Conservation (phyloP, 2,113 vertebrate species). For the Dinomys branickii region DNA sequence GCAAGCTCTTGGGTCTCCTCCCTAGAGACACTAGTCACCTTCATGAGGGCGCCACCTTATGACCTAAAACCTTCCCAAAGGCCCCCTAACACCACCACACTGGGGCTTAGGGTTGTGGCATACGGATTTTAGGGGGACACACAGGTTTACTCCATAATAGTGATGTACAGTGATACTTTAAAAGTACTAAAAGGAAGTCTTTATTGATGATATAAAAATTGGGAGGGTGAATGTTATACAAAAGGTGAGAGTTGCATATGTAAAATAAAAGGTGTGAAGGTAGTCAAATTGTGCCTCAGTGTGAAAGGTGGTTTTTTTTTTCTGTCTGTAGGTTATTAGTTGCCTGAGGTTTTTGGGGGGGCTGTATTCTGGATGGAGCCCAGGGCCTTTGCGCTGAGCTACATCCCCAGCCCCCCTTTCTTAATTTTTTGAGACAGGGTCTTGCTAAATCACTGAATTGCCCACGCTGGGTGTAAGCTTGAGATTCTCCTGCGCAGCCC, state of each 20-base stretch:
- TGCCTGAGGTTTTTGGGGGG: neutral
- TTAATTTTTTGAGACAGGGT: neutral
- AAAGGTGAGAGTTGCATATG: constrained; percentile 35
- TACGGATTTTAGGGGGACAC: neutral
- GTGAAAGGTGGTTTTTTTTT: neutral
- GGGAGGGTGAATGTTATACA: neutral
- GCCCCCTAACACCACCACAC: neutral
- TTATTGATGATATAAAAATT: constrained; percentile 36
- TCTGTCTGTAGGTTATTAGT: constrained; percentile 24
- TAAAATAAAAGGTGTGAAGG: constrained; percentile 34
- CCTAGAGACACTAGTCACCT: neutral
- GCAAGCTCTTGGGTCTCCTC: neutral
- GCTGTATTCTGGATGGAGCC: too few species aligned
- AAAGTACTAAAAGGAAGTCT: constrained; percentile 34
- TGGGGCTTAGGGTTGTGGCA: neutral
- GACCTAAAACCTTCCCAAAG: neutral
- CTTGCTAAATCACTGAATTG: neutral
- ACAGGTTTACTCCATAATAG: neutral
- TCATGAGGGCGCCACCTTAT: neutral
- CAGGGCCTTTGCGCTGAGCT: neutral
- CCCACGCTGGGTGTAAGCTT: neutral
- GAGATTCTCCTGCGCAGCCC: neutral
- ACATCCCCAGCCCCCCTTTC: neutral
- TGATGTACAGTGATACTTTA: neutral
- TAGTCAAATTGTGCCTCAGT: neutral